Evolutionary conservation across 1,140 invertebrate species (phyloP).

Genomic region (Calycopis cecrops): DNA sequence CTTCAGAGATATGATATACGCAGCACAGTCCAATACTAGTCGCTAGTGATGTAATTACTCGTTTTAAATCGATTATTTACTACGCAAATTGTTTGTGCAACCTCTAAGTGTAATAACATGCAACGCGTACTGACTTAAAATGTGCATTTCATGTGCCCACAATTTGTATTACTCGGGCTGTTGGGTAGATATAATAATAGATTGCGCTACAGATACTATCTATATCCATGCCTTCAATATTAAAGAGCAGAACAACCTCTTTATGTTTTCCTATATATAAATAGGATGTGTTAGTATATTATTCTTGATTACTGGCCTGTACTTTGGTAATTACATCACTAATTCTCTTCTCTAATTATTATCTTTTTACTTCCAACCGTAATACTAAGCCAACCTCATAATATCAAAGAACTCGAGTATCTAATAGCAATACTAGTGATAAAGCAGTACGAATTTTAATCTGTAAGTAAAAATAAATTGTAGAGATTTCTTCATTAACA

Average conservation of each 20-base stretch:
- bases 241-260: too few relatives aligned
- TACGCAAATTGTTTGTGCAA: background rate
- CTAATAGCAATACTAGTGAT: constrained; percentile 5
- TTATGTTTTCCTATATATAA: too few relatives aligned
- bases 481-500: constrained; percentile 44
- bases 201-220: too few relatives aligned
- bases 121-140: background rate
- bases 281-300: too few relatives aligned
- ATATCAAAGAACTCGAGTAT: too few relatives aligned
- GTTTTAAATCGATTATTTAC: background rate
- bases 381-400: too few relatives aligned
- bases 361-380: too few relatives aligned
- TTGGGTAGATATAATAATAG: background rate
- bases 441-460: constrained; percentile 3
- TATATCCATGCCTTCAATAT: too few relatives aligned
- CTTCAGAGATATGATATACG: constrained; percentile 57
- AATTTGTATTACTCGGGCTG: background rate
- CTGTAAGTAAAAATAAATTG: constrained; percentile 26
- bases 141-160: too few relatives aligned
- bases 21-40: constrained; percentile 7
- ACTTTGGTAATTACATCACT: too few relatives aligned
- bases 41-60: constrained; percentile 10
- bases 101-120: background rate
- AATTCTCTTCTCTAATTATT: too few relatives aligned
- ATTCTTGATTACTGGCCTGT: too few relatives aligned